These are phyloP conservation scores for Ictalurus furcatus DNA, from an alignment of 2,113 vertebrate species.

Conservation along the genomic window DNA sequence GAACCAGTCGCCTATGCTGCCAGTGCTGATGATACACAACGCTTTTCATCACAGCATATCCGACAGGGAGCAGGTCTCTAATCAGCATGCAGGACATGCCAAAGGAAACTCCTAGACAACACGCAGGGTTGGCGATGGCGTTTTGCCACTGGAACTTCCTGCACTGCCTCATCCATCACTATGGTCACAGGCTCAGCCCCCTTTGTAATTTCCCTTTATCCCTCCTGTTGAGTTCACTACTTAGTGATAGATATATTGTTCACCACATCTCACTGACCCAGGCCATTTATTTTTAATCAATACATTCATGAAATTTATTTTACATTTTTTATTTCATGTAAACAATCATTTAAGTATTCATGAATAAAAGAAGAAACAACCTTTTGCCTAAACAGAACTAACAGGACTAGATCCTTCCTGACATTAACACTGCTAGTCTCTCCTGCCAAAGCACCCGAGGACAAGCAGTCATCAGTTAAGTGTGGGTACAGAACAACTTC, in stretches of 20 bases:
- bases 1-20: neutral
- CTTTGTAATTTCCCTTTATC: constrained; percentile 36
- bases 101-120: constrained; percentile 66
- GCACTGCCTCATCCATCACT: constrained; percentile 56
- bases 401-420: constrained; percentile 23
- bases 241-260: constrained; percentile 19
- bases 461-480: constrained; percentile 56
- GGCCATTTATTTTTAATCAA: neutral
- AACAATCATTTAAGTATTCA: neutral
- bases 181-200: constrained; percentile 62
- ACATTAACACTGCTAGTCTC: constrained; percentile 32
- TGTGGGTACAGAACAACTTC: constrained; percentile 66
- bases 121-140: constrained; percentile 53
- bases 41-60: constrained; percentile 32
- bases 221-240: neutral
- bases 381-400: neutral
- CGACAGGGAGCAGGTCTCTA: constrained; percentile 35
- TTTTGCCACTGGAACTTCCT: constrained; percentile 67
- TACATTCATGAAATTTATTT: neutral
- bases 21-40: neutral
- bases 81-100: constrained; percentile 62
- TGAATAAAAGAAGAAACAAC: neutral
- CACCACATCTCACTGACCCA: neutral
- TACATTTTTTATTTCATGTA: neutral
- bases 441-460: constrained; percentile 53